Evolutionary conservation across 2,797 vertebrate species (phyloP), one percentile per base, ranked within the genome.

Genomic region (Lacerta bilineata): DNA sequence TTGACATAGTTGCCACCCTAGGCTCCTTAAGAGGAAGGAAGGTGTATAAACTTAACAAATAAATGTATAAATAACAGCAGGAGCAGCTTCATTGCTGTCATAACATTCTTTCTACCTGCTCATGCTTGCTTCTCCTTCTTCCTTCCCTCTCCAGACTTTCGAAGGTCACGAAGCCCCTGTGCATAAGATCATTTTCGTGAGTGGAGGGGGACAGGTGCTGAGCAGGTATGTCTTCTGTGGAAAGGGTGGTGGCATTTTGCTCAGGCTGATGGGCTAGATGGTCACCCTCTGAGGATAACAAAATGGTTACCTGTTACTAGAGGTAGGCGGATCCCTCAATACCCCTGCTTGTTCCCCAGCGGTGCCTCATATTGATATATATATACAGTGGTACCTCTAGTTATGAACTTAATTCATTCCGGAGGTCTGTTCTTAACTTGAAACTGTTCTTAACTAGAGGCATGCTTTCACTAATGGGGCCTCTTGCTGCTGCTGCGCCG

Each of bases 161-260:
- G 99, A 99, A 94, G 99, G 99, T 2, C 99, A 99, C 0, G 99
- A 99, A 3, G 98, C 99, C 2, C 99, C 99, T 0, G 99, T 99
- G 55, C 95, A 99, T 94, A 99, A 99, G 95, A 95, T 98, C 39
- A 92, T 98, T 93, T 99, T 99, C 59, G 98, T 99, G 78, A 99
- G 98, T 93, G 95, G 97, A 33, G 99, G 99, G 33, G 98, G 98
- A 7, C 99, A 99, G 89, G 95, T 99, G 86, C 97, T 99, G 69
- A 98, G 98, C 87, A 98, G 98, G 99, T 99, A 94, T 81, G 84
- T 15, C 4, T 50, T 39, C 10, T 3, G 15, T n/a, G 15, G 43
- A 78, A 50, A 50, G 72, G 36, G 61, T 18, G 59, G 18, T 18
- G 61, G 61, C 17, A 18, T 36, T 55, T 72, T 55, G n/a, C 39